A percentile compares a stretch with the other conserved stretches of the same genome.
Evolutionary conservation across 2,888 invertebrate species (phyloP).

Genomic region (Hipparchia semele): DNA sequence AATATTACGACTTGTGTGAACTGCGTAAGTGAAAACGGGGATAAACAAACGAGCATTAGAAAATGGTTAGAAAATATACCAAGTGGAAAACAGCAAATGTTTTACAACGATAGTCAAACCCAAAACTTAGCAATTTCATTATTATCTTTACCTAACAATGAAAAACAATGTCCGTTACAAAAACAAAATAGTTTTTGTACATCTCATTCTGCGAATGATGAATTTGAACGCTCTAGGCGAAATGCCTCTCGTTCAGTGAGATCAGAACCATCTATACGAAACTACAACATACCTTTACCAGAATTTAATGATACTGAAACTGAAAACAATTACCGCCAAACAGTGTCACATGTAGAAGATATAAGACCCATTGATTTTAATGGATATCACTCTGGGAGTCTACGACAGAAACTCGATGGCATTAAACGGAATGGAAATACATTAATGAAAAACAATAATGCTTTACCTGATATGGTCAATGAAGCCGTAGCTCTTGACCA

Average conservation of each 20-base stretch:
- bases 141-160: slow-evolving; percentile 60
- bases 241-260: slow-evolving; percentile 67
- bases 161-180: slow-evolving; percentile 56
- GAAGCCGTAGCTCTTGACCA: slow-evolving; percentile 85
- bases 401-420: slow-evolving; percentile 50
- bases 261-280: slow-evolving; percentile 71
- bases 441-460: slow-evolving; percentile 61
- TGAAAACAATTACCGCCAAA: slow-evolving; percentile 57
- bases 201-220: slow-evolving; percentile 56
- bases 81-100: slow-evolving; percentile 57
- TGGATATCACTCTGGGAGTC: slow-evolving; percentile 55
- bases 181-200: slow-evolving; percentile 71
- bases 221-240: slow-evolving; percentile 57
- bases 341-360: slow-evolving; percentile 60
- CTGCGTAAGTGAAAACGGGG: slow-evolving; percentile 83
- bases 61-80: slow-evolving; percentile 91
- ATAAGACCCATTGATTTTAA: slow-evolving; percentile 62
- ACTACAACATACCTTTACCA: slow-evolving; percentile 71
- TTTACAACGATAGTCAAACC: slow-evolving; percentile 57
- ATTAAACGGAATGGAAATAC: slow-evolving; percentile 54
- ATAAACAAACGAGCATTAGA: slow-evolving; percentile 88
- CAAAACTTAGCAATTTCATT: slow-evolving; percentile 63
- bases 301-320: slow-evolving; percentile 58
- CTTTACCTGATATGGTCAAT: slow-evolving; percentile 85
- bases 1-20: slow-evolving; percentile 78